Evolutionary conservation across 2,888 invertebrate species (phyloP), one percentile per base, ranked within the genome.

Genomic region (Andrena bicolor): DNA sequence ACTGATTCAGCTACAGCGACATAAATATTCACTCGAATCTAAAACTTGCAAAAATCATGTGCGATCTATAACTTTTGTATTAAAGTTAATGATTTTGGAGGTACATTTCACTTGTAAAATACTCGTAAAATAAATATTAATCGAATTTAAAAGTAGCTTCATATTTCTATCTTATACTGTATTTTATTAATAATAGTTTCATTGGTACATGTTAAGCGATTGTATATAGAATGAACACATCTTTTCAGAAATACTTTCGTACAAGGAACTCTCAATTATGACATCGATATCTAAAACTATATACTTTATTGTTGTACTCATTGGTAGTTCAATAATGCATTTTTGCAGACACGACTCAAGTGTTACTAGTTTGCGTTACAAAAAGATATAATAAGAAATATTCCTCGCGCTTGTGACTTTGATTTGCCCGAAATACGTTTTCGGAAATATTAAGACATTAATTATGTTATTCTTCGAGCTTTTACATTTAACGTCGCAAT

Each of bases 251-350:
- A 65, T 78, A 76, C 35, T 71, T 71, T 71, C 13, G 13, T 63
- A 56, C 2, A 23, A 80, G 71, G 75, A 82, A 80, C 76, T 82
- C 23, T 80, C 41, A 72, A 56, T 71, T 68, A 58, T 28, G 26
- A 26, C n/a, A 23, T 16, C 26, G 28, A 26, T 49, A 61, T 41
- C 13, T n/a, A 61, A 76, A 35, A 48, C 63, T 32, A 65, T n/a
- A 10, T 61, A 72, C 48, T 32, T 41, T 28, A 32, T 72, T 35
- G 23, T 51, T 66, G 23, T 61, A 60, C 53, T 60, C 49, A 49
- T 30, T 68, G 26, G 32, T 49, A 75, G 7, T 58, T 35, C 2
- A 56, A 53, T 20, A 7, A 72, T 23, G 60, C 35, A 60, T 32
- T 51, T 61, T 53, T 66, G 30, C 13, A 32, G 2, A 51, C 10